Evolutionary conservation across 2,797 vertebrate species (phyloP).

Genomic region (Amniataba percoides): DNA sequence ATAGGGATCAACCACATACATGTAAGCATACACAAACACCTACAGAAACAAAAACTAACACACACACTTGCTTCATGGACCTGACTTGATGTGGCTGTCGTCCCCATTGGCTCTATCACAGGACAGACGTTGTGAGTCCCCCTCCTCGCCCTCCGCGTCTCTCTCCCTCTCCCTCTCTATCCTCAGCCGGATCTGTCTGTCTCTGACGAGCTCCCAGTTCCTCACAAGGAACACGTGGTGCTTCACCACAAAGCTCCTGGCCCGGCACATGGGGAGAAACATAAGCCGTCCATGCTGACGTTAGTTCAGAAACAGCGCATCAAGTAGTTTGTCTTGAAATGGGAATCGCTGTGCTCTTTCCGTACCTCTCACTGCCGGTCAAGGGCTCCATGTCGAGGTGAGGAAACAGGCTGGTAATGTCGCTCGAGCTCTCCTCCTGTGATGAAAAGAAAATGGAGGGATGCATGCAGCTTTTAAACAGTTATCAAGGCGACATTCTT

Average conservation of each 20-base stretch:
- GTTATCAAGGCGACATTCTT: not conserved
- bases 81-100: slow-evolving; percentile 95
- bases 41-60: slow-evolving; percentile 86
- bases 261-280: slow-evolving; percentile 45
- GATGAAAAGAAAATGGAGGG: not conserved
- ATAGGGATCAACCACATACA: slow-evolving; percentile 60
- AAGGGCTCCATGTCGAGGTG: slow-evolving; percentile 96
- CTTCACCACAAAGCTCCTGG: slow-evolving; percentile 94
- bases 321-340: slow-evolving; percentile 30
- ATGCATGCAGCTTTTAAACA: not conserved
- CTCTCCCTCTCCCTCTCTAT: slow-evolving; percentile 74
- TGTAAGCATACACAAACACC: slow-evolving; percentile 77
- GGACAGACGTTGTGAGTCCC: slow-evolving; percentile 74
- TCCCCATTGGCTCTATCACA: slow-evolving; percentile 89
- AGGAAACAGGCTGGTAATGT: slow-evolving; percentile 88
- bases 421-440: slow-evolving; percentile 88
- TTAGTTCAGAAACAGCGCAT: slow-evolving; percentile 25
- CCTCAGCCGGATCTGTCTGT: slow-evolving; percentile 87
- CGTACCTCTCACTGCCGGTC: slow-evolving; percentile 93
- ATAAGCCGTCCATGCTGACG: slow-evolving; percentile 25
- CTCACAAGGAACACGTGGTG: slow-evolving; percentile 95
- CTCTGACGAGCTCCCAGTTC: slow-evolving; percentile 95
- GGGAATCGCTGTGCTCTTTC: not conserved
- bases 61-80: slow-evolving; percentile 89
- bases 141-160: slow-evolving; percentile 71